A percentile compares a stretch with the other conserved stretches of the same genome.
Evolutionary conservation across 2,888 invertebrate genomes (phyloP).

Genomic region (Watsonalla binaria): DNA sequence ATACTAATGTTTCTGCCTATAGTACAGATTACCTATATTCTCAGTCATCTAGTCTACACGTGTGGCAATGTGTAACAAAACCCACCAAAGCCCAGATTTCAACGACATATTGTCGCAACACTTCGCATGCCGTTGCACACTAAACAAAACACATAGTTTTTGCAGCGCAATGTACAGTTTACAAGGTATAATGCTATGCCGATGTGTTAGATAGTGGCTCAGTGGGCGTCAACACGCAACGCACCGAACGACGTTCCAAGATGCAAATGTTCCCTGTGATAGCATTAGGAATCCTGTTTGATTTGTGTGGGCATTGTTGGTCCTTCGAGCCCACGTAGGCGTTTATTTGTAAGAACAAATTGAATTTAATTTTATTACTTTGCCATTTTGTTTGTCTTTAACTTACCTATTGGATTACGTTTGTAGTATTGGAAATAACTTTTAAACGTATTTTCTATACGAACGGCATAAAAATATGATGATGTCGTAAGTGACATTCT

Average conservation of each 20-base stretch:
- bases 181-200: constrained; percentile 66
- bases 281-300: constrained; percentile 67
- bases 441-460: no score
- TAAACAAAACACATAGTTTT: constrained; percentile 53
- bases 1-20: no score
- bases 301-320: constrained; percentile 70
- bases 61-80: constrained; percentile 7
- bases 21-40: not conserved
- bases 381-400: not conserved
- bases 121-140: constrained; percentile 54
- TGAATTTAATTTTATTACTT: constrained; percentile 3
- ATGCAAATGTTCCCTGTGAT: constrained; percentile 68
- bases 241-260: constrained; percentile 41
- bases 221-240: constrained; percentile 73
- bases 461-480: no score
- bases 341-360: constrained; percentile 3
- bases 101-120: constrained; percentile 45
- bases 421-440: no score
- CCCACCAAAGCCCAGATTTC: constrained; percentile 8
- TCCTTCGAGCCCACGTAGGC: constrained; percentile 30
- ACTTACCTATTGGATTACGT: no score
- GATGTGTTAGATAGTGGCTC: constrained; percentile 65
- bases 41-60: constrained; percentile 2
- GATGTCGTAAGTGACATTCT: no score
- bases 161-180: constrained; percentile 56